Evolutionary conservation across 1,140 invertebrate genomes (phyloP), one percentile per base, ranked within the genome.

Genomic region (Sitobion miscanthi): DNA sequence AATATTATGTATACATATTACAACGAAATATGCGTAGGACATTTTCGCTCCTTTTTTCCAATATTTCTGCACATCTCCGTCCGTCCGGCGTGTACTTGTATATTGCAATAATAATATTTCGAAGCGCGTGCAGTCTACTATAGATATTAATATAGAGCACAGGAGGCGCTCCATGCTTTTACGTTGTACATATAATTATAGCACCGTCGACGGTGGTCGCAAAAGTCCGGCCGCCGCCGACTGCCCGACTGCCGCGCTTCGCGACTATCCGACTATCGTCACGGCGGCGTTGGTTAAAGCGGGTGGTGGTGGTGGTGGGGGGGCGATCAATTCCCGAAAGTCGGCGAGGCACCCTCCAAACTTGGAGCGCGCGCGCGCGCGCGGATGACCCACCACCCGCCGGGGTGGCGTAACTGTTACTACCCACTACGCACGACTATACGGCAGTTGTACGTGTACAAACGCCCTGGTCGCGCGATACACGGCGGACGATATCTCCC

Each of bases 301-400:
- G 14, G n/a, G 0, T 0, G 9, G 62, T 5, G 17, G 30, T 6
- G 62, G 4, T 14, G 14, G 30, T 14, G 30, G 30, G 62, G 62
- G n/a, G 5, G n/a, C 88, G 88, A 89, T 89, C 88, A 89, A 89
- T 88, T 57, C 35, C 86, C 20, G 45, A 54, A 89, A 54, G 88
- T 89, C 52, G 87, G 88, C 35, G n/a, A 89, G n/a, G 87, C 49
- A 89, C 85, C 42, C 86, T 30, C 47, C 83, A 14, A 7, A 42
- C 47, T 17, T 7, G 47, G 14, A 47, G 30, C 25, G 11, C 6
- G 25, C 30, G 87, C 87, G 30, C 9, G n/a, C 87, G 88, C 52
- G 45, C n/a, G 14, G 21, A 30, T 23, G 9, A 45, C 38, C 82
- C 38, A 25, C 42, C 87, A 35, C 49, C 30, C 47, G 17, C 5